A percentile compares a stretch with the other conserved stretches of the same genome.
Evolutionary conservation across 2,113 vertebrate species (phyloP).

Genomic region (Vireo altiloquus): DNA sequence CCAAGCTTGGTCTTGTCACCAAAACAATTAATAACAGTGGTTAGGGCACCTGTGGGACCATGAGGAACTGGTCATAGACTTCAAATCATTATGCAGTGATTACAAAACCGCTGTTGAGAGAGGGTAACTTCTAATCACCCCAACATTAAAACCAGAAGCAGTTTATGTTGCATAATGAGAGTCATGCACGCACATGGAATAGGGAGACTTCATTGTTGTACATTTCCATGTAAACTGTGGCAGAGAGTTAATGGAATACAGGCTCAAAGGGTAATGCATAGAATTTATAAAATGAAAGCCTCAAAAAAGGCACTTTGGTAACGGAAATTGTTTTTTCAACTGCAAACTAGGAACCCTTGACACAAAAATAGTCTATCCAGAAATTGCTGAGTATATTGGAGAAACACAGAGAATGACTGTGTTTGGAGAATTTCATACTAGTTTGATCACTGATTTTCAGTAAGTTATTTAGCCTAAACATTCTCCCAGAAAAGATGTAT

Average conservation of each 20-base stretch:
- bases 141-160: neutral
- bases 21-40: neutral
- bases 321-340: conserved; percentile 9
- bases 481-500: neutral
- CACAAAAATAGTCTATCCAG: neutral
- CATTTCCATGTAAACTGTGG: conserved; percentile 27
- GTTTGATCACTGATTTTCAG: conserved; percentile 29
- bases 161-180: neutral
- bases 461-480: conserved; percentile 32
- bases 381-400: neutral
- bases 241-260: neutral
- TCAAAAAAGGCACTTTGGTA: neutral
- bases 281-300: neutral
- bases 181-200: neutral
- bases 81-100: neutral
- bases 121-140: neutral
- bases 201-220: neutral
- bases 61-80: neutral
- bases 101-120: neutral
- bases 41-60: neutral
- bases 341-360: neutral
- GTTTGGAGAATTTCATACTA: neutral
- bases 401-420: neutral
- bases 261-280: neutral
- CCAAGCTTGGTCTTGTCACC: neutral